Evolutionary conservation across 2,113 vertebrate genomes (phyloP).

Genomic region (Ciconia boyciana): DNA sequence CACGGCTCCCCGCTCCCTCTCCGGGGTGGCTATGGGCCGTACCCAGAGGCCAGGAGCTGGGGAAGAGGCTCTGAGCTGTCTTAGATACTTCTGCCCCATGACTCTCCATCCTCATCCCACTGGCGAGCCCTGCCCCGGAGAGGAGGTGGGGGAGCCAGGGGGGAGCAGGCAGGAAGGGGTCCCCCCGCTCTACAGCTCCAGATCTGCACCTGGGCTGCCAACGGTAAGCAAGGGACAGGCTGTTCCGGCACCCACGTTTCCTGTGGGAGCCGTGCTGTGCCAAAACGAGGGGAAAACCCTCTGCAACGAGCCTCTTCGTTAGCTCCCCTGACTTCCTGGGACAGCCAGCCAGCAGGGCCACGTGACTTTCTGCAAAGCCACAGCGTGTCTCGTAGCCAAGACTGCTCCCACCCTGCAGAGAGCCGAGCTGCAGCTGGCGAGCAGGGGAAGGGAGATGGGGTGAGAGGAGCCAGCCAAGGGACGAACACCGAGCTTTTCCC

Average conservation of each 20-base stretch:
- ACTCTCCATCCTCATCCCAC: not conserved
- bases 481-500: not conserved
- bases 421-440: not conserved
- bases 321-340: not conserved
- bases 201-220: not conserved
- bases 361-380: not conserved
- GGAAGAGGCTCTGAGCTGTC: not conserved
- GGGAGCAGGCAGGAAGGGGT: not conserved
- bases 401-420: not conserved
- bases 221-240: rapidly evolving
- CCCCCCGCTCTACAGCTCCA: not conserved
- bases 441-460: not conserved
- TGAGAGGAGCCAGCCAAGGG: not conserved
- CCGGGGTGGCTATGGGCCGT: not conserved
- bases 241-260: not conserved
- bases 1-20: not conserved
- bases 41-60: not conserved
- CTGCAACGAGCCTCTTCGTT: not conserved
- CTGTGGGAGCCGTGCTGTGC: constrained; percentile 1
- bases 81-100: not conserved
- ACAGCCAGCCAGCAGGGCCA: not conserved
- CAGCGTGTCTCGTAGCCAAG: not conserved
- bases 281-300: not conserved
- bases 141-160: not conserved
- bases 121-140: rapidly evolving